Evolutionary conservation across 2,888 invertebrate genomes (phyloP), one percentile per base, ranked within the genome.

Genomic region (Drosophila austrosaltans): DNA sequence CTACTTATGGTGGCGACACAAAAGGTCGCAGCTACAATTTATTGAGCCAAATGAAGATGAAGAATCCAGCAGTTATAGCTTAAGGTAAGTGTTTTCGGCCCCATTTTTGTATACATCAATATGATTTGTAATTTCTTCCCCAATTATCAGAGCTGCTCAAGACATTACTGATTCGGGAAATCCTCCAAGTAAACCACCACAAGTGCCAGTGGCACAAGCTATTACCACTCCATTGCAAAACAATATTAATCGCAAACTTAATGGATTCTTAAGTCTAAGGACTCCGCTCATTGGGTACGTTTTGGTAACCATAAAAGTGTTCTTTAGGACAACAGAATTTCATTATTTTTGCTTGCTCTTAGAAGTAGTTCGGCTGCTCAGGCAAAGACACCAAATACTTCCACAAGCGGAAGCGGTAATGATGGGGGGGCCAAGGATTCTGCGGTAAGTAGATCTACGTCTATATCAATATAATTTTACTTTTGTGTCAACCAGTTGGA

Each of bases 1-100:
- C 40, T 92, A 92, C 75, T 80, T 92, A 16, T 92, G 92, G 92
- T 92, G 92, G 92, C 87, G 92, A n/a, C 92, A 92, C 72, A 92
- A 92, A 91, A 91, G 92, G 67, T 92, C 92, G 4, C 91, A 92
- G 72, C 76, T 92, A 40, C 92, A 92, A 66, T 92, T 92, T 78
- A 92, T 92, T 75, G 92, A 92, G 66, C 92, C 92, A 30, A 91
- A 91, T 71, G 92, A 92, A 76, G 92, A 92, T 42, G 92, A 92
- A 62, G 91, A 92, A 67, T 92, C 92, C 12, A 92, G 91, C 71
- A 92, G 91, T 75, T 92, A 92, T 44, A 92, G 92, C 68, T 87
- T 92, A 76, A 90, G 92, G 92, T 92, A 82, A 87, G 82, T 80
- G 40, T 12, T 16, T 16, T 16, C 5, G 20, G 25, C 22, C 2